These are phyloP conservation scores for Gastracanthus pulcherrimus DNA, from an alignment of 2,888 invertebrate species.

Conservation along the genomic window DNA sequence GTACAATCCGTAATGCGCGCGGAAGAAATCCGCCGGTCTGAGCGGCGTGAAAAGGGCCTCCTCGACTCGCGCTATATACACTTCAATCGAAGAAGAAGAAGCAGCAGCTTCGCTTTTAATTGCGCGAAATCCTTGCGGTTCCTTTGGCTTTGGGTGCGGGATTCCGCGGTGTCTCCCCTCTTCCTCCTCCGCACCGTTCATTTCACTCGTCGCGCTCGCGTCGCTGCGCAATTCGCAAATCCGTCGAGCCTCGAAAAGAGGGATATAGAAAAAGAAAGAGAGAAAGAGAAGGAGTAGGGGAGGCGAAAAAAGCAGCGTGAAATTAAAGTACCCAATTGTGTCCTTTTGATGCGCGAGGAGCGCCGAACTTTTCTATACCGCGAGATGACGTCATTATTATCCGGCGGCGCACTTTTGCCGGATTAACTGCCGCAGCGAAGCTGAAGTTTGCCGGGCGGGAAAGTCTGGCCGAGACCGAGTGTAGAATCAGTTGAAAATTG, in stretches of 20 bases:
- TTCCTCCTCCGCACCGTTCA: background rate
- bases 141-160: slow-evolving; percentile 51
- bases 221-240: slow-evolving; percentile 9
- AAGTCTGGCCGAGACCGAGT: background rate
- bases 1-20: background rate
- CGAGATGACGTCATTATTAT: slow-evolving; percentile 29
- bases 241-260: too few relatives aligned
- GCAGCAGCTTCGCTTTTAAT: slow-evolving; percentile 65
- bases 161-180: background rate
- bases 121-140: slow-evolving; percentile 56
- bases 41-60: background rate
- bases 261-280: too few relatives aligned
- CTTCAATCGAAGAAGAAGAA: slow-evolving; percentile 3
- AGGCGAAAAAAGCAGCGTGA: slow-evolving; percentile 12
- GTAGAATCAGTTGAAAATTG: background rate
- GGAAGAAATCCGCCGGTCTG: background rate
- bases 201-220: background rate
- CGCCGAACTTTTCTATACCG: background rate
- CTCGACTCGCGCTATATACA: slow-evolving; percentile 12
- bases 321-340: slow-evolving; percentile 54
- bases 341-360: slow-evolving; percentile 31
- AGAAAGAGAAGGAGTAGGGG: slow-evolving; percentile 11
- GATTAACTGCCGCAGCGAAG: background rate
- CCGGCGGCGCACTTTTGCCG: slow-evolving; percentile 19
- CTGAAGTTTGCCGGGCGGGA: background rate